Conservation (phyloP, 1,140 invertebrate species). For the Aethina tumida region DNA sequence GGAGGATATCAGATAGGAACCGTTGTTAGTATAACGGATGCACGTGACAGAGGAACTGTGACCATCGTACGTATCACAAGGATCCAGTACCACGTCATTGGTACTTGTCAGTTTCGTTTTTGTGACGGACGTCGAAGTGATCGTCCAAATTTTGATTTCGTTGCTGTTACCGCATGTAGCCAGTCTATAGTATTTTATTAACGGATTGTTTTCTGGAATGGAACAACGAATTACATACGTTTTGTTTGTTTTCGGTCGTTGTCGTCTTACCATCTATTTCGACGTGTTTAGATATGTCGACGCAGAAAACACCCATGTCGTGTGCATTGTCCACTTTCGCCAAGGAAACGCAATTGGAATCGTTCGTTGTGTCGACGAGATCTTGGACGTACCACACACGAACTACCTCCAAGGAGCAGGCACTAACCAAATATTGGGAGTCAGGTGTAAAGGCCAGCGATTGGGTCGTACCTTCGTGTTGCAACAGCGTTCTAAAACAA, state of each 20-base stretch:
- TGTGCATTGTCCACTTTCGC: constrained; percentile 54
- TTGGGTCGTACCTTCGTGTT: constrained; percentile 58
- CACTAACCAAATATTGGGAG: constrained; percentile 52
- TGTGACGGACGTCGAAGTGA: constrained; percentile 35
- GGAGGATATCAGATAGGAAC: constrained; percentile 50
- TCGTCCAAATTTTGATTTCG: constrained; percentile 62
- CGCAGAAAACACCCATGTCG: constrained; percentile 60
- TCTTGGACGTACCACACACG: constrained; percentile 51
- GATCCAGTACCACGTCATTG: constrained; percentile 23
- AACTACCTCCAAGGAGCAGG: constrained; percentile 54
- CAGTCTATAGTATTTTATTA: constrained; percentile 44
- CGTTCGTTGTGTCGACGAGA: constrained; percentile 36
- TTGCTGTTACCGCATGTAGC: constrained; percentile 64
- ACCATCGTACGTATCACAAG: constrained; percentile 26
- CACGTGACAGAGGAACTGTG: constrained; percentile 47
- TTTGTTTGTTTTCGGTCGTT: too few relatives aligned
- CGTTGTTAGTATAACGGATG: constrained; percentile 50
- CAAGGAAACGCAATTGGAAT: constrained; percentile 30
- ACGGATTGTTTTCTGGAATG: constrained; percentile 35
- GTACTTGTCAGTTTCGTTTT: constrained; percentile 21
- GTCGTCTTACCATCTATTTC: constrained; percentile 31
- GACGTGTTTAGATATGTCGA: constrained; percentile 47
- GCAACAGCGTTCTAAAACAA: constrained; percentile 45
- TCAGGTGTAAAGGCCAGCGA: constrained; percentile 55
- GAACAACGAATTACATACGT: too few relatives aligned